A percentile compares a stretch with the other conserved stretches of the same genome.
Conservation (phyloP, 2,888 invertebrate genomes). For the Platerodrilus igneus region DNA sequence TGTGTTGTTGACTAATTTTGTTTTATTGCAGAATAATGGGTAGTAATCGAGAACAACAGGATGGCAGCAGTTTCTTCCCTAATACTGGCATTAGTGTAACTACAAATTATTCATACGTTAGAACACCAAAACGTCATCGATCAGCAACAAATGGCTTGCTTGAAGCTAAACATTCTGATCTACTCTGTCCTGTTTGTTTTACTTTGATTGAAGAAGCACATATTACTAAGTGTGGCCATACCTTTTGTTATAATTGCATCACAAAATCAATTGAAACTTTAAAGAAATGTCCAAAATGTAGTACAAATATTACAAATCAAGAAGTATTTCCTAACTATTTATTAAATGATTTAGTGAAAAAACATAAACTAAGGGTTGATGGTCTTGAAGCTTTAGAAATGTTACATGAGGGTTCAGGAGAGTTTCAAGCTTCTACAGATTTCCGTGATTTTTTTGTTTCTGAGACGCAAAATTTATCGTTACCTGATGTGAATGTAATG, state of each 20-base stretch:
- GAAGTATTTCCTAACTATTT: constrained; percentile 85
- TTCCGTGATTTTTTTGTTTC: constrained; percentile 62
- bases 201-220: constrained; percentile 85
- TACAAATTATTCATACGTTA: constrained; percentile 45
- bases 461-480: constrained; percentile 65
- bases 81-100: constrained; percentile 45
- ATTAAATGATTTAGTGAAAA: constrained; percentile 74
- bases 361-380: constrained; percentile 57
- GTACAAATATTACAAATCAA: constrained; percentile 61
- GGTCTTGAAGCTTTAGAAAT: constrained; percentile 48
- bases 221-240: constrained; percentile 89
- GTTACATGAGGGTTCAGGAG: constrained; percentile 44
- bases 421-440: constrained; percentile 49
- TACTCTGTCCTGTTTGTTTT: constrained; percentile 60
- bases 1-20: no score
- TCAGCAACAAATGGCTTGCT: constrained; percentile 57
- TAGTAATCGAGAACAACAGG: constrained; percentile 46
- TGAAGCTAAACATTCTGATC: constrained; percentile 41
- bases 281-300: constrained; percentile 80
- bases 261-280: constrained; percentile 59
- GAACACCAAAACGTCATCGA: constrained; percentile 51
- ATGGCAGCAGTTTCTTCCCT: constrained; percentile 47
- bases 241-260: constrained; percentile 84
- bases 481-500: constrained; percentile 78
- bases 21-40: constrained; percentile 36